Evolutionary conservation across 2,888 invertebrate species (phyloP), one percentile per base, ranked within the genome.

Genomic region (Chloroclysta siterata): DNA sequence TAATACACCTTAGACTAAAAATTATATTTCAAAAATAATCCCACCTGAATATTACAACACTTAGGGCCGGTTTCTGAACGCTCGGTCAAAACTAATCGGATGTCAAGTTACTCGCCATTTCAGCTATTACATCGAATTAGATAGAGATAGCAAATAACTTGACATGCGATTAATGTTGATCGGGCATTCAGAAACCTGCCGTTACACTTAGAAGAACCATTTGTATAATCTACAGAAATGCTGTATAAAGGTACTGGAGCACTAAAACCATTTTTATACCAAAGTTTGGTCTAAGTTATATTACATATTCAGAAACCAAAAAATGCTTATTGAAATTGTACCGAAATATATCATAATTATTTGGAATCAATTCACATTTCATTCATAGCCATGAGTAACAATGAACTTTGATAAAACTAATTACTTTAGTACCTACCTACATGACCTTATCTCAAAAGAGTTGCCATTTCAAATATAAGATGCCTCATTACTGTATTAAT

Each of bases 1-100:
- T 60, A 63, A 50, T 55, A 62, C 60, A 53, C 17, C 41, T 51
- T 57, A 57, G n/a, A 66, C 51, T 60, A 62, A 36, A 50, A 61
- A 52, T 53, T 57, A 63, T 42, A 33, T 63, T 58, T 54, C 8
- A 50, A 52, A 59, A 63, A 15, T 46, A 63, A 55, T 59, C 68
- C 66, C 44, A 44, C 55, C 42, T 52, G 22, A 53, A 51, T 66
- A 66, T n/a, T n/a, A n/a, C n/a, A n/a, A n/a, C n/a, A n/a, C n/a
- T n/a, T n/a, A n/a, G n/a, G n/a, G n/a, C n/a, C n/a, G n/a, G n/a
- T n/a, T n/a, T n/a, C n/a, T n/a, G n/a, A n/a, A n/a, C n/a, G n/a
- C n/a, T n/a, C n/a, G n/a, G n/a, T n/a, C n/a, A n/a, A n/a, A n/a
- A n/a, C n/a, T n/a, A n/a, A n/a, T n/a, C n/a, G n/a, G n/a, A n/a